Base-by-base conservation (phyloP, 2,888 invertebrate species). In the Lochmaea crataegi region DNA sequence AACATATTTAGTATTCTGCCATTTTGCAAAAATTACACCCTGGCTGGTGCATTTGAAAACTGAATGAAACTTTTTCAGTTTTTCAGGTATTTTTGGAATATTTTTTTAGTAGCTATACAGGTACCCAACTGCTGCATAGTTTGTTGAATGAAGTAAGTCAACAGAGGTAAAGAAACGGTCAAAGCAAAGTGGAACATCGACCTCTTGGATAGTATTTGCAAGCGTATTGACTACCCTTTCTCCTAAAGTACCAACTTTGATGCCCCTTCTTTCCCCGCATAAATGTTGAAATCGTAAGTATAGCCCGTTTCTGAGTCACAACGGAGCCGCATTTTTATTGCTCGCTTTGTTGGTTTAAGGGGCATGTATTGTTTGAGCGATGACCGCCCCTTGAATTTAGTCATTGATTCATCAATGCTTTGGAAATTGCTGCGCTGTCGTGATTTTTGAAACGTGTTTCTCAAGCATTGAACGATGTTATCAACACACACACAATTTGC, bases 1-100 rank as follows among this genome's bases (percentile, higher is more conserved):
- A 67, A 82, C 78, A 57, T 83, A 80, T 74, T 83, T 83, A 41
- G 80, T 82, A 67, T 82, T 81, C 38, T 68, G 72, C 72, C 72
- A 72, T 56, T 45, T 66, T 38, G 51, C 32, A 48, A 65, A 56
- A 16, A 57, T 56, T 65, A 58, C 16, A 45, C 71, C 71, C 22
- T 71, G 48, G 10, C 45, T 65, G 56, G 11, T 65, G 45, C 65
- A 53, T 58, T 26, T 57, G 66, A 66, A 66, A 66, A 38, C 16
- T 10, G 32, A 66, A 56, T 66, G 38, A 56, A 38, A 38, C 56
- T 38, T 32, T 56, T 66, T 66, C 66, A 56, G 41, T 41, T 41
- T 41, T 41, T 41, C 41, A 11, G 41, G 9, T 41, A 41, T 2
- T 41, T 41, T 41, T 4, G 41, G 11, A 41, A 41, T 41, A 41